These are phyloP conservation scores for Hycleus cichorii DNA, from an alignment of 1,140 invertebrate genomes.

Conservation along the genomic window DNA sequence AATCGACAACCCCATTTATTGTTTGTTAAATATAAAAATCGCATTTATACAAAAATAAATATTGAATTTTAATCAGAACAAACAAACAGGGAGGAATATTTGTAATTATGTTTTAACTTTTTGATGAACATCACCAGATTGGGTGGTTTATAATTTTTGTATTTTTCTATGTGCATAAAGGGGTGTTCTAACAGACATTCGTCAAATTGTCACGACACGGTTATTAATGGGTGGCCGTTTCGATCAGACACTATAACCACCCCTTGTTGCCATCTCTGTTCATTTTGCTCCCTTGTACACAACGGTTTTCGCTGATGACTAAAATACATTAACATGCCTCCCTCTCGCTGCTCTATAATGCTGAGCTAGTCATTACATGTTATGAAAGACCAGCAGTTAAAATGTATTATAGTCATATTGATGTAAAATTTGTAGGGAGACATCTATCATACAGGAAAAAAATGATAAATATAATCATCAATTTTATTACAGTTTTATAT, in stretches of 20 bases:
- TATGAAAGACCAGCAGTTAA: conserved; percentile 32
- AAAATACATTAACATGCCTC: conserved; percentile 35
- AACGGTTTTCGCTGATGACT: conserved; percentile 28
- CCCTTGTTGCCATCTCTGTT: conserved; percentile 2
- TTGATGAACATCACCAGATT: no score
- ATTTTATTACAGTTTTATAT: no score
- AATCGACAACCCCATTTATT: no score
- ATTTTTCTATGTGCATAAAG: background rate
- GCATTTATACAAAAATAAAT: no score
- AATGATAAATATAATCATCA: no score
- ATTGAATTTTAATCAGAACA: no score
- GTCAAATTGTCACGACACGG: conserved; percentile 34
- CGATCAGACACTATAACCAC: conserved; percentile 5
- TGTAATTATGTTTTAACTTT: no score
- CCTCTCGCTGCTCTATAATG: conserved; percentile 20
- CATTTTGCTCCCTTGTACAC: conserved; percentile 12
- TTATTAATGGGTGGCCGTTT: conserved; percentile 33
- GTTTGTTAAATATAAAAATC: no score
- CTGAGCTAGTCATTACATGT: conserved; percentile 33
- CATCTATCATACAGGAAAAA: conserved; percentile 23
- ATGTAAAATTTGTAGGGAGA: conserved; percentile 4
- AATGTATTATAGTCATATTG: conserved; percentile 31
- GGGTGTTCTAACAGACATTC: conserved; percentile 29
- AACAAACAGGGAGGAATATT: no score
- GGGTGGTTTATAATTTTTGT: no score